Percentiles rank a stretch among this genome's conserved stretches.
phyloP scores from a whole-genome alignment of 2,113 vertebrate species.

The Rhynchomys soricoides region DNA sequence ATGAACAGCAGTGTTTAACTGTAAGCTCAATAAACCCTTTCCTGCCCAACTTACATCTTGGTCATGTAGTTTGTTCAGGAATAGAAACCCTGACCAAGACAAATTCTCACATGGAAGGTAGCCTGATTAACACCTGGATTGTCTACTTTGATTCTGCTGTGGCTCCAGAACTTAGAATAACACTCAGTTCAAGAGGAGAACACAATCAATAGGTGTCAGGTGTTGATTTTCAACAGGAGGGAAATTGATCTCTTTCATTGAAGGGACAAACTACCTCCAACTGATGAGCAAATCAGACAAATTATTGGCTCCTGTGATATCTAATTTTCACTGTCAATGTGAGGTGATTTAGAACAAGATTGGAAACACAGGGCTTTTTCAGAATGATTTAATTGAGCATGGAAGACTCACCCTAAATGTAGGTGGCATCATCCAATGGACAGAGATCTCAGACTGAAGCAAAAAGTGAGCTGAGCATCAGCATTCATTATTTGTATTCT shows the following conservation, averaged over 20 bases:
- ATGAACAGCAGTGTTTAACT: no score
- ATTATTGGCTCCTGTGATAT: background rate
- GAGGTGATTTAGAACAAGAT: background rate
- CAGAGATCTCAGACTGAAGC: background rate
- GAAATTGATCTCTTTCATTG: background rate
- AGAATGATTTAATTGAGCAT: background rate
- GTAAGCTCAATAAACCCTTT: no score
- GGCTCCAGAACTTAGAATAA: background rate
- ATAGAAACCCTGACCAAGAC: no score
- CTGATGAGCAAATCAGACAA: background rate
- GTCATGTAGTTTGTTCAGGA: no score
- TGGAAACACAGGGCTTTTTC: background rate
- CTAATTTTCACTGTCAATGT: background rate
- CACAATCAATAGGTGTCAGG: background rate
- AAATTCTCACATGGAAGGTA: accelerated
- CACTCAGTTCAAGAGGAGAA: accelerated
- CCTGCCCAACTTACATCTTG: no score
- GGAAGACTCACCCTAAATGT: background rate
- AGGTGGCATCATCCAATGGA: background rate
- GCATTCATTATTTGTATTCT: no score
- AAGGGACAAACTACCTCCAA: background rate
- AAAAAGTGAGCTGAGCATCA: no score
- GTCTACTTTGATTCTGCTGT: background rate
- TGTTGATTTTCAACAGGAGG: background rate
- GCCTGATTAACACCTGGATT: background rate